Evolutionary conservation across 2,113 vertebrate species (phyloP), one percentile per base, ranked within the genome.

Genomic region (Puma concolor): DNA sequence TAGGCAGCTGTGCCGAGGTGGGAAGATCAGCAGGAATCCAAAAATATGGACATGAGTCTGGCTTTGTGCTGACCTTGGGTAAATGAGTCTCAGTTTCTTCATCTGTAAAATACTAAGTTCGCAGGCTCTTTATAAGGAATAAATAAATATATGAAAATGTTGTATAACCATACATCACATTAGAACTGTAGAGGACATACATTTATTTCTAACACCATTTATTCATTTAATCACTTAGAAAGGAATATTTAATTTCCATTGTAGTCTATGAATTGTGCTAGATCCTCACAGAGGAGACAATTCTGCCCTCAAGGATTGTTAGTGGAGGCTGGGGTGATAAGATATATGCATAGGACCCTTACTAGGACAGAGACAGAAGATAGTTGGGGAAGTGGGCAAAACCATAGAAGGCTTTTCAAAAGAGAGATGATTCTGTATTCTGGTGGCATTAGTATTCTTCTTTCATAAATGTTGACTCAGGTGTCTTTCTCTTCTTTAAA

Each of bases 141-240:
- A 83, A 93, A 38, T 96, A 71, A 72, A 82, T 21, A 80, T 52
- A 4, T 36, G 7, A 92, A 79, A 5, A 71, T 52, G 64, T 52
- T 85, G 60, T 81, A 54, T 52, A 87, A 66, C 36, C 0, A 0
- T 33, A 97, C n/a, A 88, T 79, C 27, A 63, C 54, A n/a, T 52
- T 77, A 88, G 38, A 54, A 4, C 27, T 81, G 23, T 57, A 36
- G 7, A 25, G 12, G 17, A 2, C 17, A 69, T 44, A 38, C 5
- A 60, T 76, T 86, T 84, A 69, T 91, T 87, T 90, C 38, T 81
- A 91, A 76, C 12, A 29, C 8, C 9, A 69, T 74, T 94, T 16
- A 81, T 84, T 94, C 69, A 69, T 25, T 85, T 19, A 38, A 8
- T 94, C 5, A 17, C 69, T 94, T 96, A 25, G 57, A 89, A 93